These are phyloP conservation scores for Atherinomorus stipes DNA, from an alignment of 2,113 vertebrate species.

Conservation along the genomic window DNA sequence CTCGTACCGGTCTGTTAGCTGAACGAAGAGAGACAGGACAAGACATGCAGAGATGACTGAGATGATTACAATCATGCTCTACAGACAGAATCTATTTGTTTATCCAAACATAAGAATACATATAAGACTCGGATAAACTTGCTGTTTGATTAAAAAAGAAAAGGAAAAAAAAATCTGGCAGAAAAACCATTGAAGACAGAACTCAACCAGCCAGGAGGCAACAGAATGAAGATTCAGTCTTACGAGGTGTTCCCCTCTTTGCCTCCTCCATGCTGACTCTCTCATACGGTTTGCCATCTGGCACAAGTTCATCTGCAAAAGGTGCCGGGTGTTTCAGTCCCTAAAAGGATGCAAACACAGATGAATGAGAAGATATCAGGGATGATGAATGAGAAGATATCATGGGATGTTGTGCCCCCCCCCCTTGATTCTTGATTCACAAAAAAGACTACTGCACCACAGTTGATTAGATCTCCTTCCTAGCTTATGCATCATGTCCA, in stretches of 20 bases:
- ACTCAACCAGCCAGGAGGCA: background rate
- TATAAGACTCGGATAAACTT: background rate
- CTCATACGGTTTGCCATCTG: constrained; percentile 82
- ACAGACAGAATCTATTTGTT: background rate
- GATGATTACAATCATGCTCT: background rate
- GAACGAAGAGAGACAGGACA: constrained; percentile 41
- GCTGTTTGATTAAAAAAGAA: background rate
- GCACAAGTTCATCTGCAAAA: constrained; percentile 90
- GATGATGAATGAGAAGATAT: too few relatives aligned
- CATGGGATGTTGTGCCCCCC: too few relatives aligned
- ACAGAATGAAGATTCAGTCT: constrained; percentile 36
- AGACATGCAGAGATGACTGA: background rate
- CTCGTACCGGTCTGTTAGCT: constrained; percentile 93
- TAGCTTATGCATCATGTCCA: background rate
- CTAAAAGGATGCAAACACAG: constrained; percentile 68
- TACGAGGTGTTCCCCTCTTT: constrained; percentile 89
- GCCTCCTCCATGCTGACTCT: constrained; percentile 94
- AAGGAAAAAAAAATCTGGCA: background rate
- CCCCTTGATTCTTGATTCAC: background rate
- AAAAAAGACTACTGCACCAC: background rate
- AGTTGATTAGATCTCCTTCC: background rate
- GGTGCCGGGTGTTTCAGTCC: constrained; percentile 91
- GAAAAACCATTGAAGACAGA: background rate
- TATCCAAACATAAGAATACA: background rate
- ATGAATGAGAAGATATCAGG: background rate